Evolutionary conservation across 2,888 invertebrate species (phyloP), one percentile per base, ranked within the genome.

Genomic region (Drosophila picticornis): DNA sequence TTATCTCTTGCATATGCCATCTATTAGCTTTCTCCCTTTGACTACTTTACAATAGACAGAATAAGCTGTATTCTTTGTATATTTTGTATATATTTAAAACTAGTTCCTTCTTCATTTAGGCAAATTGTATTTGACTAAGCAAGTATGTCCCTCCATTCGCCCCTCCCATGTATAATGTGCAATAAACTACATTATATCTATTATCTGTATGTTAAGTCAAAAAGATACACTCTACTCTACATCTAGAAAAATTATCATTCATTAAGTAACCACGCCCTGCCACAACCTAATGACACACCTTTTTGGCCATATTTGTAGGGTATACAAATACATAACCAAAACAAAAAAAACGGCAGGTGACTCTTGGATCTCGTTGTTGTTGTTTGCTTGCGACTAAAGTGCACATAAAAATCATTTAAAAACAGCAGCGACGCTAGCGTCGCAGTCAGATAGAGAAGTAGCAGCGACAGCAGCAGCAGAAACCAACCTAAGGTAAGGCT

Each of bases 381-480:
- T 50, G 65, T 43, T 66, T 66, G 70, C 53, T 71, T 71, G 34
- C 66, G 43, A 58, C 72, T 88, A 72, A 86, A 86, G 83, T 88
- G 86, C 90, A 88, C 86, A 86, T 86, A 83, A 85, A 90, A 86
- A 90, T 90, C 88, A 86, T 90, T 86, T 88, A 90, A 86, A 85
- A 89, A 77, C 88, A 77, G 71, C 84, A 85, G 69, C 79, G 57
- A 61, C 55, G 63, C 34, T 55, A 34, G 57, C 81, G 43, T 34
- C 76, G 71, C 74, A 74, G 77, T 51, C 68, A 69, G 66, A 61
- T 72, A 65, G 51, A 31, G 43, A 16, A 25, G 40, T 13, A 34
- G 57, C 11, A 55, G n/a, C 19, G 7, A 19, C 36, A 7, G 36
- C 36, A 51, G 50, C 16, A 65, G 56, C 52, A 40, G 61, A 46